Conservation (phyloP, 92 coral and sea anemone species). For the Micromussa lordhowensis region DNA sequence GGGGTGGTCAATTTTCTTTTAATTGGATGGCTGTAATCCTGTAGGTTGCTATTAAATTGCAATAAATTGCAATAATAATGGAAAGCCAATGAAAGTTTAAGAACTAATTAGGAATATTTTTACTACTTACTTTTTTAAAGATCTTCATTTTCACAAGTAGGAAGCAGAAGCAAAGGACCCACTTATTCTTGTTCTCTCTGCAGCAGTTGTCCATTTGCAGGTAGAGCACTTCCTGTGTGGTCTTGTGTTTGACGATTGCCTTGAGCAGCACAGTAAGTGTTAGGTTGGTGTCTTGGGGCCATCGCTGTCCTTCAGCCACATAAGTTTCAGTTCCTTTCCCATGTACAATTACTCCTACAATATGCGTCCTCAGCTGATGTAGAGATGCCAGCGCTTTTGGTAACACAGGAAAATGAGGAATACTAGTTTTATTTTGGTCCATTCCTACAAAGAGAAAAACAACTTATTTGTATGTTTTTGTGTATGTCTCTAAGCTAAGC, state of each 20-base stretch:
- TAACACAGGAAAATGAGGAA: neutral
- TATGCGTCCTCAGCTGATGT: neutral
- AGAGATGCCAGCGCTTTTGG: neutral
- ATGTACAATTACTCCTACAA: neutral
- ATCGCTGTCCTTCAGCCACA: constrained; percentile 3
- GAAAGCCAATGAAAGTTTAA: no score
- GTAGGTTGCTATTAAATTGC: no score
- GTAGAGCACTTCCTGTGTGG: constrained; percentile 12
- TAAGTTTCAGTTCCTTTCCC: neutral
- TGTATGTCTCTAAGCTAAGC: no score
- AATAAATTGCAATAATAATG: no score
- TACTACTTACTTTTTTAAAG: neutral
- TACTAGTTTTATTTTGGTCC: neutral
- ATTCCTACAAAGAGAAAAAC: neutral
- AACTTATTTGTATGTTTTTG: neutral
- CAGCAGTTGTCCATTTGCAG: constrained; percentile 53
- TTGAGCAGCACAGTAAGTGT: constrained; percentile 28
- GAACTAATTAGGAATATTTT: no score
- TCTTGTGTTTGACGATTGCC: constrained; percentile 1
- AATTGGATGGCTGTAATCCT: no score
- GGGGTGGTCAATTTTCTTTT: no score
- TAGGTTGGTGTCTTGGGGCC: constrained; percentile 42
- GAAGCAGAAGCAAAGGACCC: constrained; percentile 4
- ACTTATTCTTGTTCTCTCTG: constrained; percentile 47
- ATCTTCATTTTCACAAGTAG: neutral